phyloP scores from a whole-genome alignment of 2,797 vertebrate genomes.

The Periparus ater region DNA sequence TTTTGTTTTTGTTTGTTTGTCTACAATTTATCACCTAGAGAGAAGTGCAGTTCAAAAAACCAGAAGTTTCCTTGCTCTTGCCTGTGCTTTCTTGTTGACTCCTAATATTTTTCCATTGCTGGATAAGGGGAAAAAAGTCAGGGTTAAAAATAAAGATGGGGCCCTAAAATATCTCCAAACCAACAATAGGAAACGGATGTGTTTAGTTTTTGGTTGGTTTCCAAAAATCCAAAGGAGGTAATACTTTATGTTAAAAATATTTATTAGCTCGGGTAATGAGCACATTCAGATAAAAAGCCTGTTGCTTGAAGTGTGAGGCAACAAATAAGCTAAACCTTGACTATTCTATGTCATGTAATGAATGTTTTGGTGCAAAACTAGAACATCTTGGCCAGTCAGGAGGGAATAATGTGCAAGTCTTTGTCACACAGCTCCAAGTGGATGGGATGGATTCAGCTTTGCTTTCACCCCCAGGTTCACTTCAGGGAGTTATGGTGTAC shows the following conservation, averaged over 20 bases:
- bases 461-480: background rate
- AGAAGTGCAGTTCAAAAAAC: background rate
- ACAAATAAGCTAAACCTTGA: conserved; percentile 11
- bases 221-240: conserved; percentile 21
- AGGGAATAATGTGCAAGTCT: background rate
- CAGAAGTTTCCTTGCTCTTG: background rate
- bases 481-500: background rate
- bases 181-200: conserved; percentile 18
- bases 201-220: conserved; percentile 43
- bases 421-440: rapidly evolving
- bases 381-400: background rate
- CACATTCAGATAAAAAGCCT: background rate
- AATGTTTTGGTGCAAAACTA: background rate
- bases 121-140: background rate
- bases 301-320: background rate
- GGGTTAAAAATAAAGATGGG: conserved; percentile 27
- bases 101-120: background rate
- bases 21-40: background rate
- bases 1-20: background rate
- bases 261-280: background rate
- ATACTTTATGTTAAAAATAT: conserved; percentile 47
- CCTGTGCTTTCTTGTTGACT: background rate
- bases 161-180: conserved; percentile 38
- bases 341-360: background rate
- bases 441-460: background rate